Evolutionary conservation across 1,140 invertebrate genomes (phyloP), one percentile per base, ranked within the genome.

Genomic region (Atta cephalotes): DNA sequence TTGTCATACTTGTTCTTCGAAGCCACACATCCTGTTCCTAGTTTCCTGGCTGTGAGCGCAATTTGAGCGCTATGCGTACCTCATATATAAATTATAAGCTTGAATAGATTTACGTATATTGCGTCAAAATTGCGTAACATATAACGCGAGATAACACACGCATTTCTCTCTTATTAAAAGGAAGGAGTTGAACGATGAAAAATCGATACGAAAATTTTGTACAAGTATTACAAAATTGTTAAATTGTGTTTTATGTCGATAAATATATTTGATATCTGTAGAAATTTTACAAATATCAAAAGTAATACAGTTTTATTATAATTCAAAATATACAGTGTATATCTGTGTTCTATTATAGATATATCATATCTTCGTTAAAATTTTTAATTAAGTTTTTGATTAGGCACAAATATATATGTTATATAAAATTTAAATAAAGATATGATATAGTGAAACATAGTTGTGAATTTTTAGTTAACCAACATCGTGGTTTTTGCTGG

Each of bases 51-150:
- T 39, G 14, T 16, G 12, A 53, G 10, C 21, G 16, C 56, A 18
- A 35, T 66, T 63, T 53, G 28, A 28, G 65, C 60, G 12, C 28
- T 58, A 79, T 51, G 87, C 84, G 81, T 77, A 86, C 28, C 87
- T 74, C 66, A 82, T 77, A 56, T 31, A 39, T 12, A 71, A 66
- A 87, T 87, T 87, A 87, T 70, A 66, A 16, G 66, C 35, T 74
- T 45, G 66, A 87, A 87, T 82, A 91, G 89, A 86, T 93, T 92
- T 90, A 89, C 88, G 84, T 91, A 89, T 85, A 91, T 92, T 92
- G 91, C 70, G 71, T 90, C 76, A 89, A 88, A 93, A 93, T 93
- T 93, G 49, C 14, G 14, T 53, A 93, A 93, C 9, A 45, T 9
- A 45, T 87, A 88, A 90, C 60, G 62, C 31, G n/a, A 7, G 2